Evolutionary conservation across 2,888 invertebrate species (phyloP), one percentile per base, ranked within the genome.

Genomic region (Yponomeuta sedellus): DNA sequence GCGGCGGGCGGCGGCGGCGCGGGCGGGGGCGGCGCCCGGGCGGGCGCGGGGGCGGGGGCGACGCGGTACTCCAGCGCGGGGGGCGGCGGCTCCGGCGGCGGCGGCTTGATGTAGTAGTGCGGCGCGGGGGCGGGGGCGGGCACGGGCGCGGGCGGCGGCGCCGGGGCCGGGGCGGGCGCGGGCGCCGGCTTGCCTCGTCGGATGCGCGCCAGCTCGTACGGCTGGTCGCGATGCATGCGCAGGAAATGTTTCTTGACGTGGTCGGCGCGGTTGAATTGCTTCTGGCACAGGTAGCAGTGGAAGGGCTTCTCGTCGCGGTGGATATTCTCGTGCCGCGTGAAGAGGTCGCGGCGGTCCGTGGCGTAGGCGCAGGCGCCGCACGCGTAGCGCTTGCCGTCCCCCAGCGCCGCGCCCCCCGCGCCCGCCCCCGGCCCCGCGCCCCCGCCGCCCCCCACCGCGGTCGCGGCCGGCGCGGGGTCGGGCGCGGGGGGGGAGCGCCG

Each of bases 171-270:
- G 20, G 70, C 64, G 64, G 65, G 68, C 75, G 70, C 77, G 71
- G 74, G 89, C 72, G 88, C 92, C 75, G 86, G 92, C 74, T 91
- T 93, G 72, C 94, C 93, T 70, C 94, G 92, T 67, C 96, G 92
- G 76, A 97, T 97, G 78, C 95, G 94, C 75, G 96, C 95, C 67
- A 97, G 91, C 77, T 97, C 97, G 81, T 97, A 98, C 1, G 95
- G 94, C 80, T 97, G 95, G 75, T 97, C 97, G 61, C 97, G 93
- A 79, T 98, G 97, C 96, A 98, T 97, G 72, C 97, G 92, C 71
- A 97, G 90, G 77, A 97, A 97, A 84, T 98, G 97, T 78, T 98
- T 98, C 86, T 98, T 98, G 62, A 98, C 97, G 81, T 98, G 97
- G 85, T 98, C 97, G 57, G 97, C 97, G 65, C 97, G 93, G 85